Conservation (phyloP, 2,113 vertebrate genomes). For the Xerus inauris region DNA sequence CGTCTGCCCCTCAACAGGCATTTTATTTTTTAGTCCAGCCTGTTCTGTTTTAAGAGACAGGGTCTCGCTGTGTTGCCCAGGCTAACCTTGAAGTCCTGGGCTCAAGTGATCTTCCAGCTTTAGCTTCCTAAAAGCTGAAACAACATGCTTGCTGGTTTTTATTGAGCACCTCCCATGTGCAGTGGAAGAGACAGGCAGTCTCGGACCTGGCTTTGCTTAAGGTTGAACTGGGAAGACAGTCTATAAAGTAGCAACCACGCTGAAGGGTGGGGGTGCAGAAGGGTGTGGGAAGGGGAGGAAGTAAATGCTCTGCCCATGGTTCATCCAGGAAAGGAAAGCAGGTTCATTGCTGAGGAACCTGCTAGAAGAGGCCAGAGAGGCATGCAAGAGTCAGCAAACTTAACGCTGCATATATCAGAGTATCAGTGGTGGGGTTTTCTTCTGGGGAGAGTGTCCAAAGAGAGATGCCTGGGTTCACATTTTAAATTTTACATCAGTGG, state of each 20-base stretch:
- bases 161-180: neutral
- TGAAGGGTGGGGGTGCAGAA: neutral
- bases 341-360: neutral
- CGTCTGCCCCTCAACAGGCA: neutral
- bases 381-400: neutral
- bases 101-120: neutral
- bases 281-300: too few species aligned
- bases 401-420: neutral
- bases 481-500: neutral
- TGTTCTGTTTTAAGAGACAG: neutral
- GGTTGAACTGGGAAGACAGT: neutral
- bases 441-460: neutral
- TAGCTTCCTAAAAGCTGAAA: neutral
- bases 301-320: neutral
- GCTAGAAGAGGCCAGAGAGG: neutral
- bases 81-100: neutral
- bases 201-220: neutral
- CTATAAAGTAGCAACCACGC: neutral
- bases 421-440: neutral
- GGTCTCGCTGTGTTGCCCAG: neutral
- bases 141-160: neutral
- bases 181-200: neutral
- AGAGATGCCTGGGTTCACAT: neutral
- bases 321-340: neutral
- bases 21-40: neutral